Conservation (phyloP, 2,888 invertebrate genomes). For the Hirtodrosophila trivittata region DNA sequence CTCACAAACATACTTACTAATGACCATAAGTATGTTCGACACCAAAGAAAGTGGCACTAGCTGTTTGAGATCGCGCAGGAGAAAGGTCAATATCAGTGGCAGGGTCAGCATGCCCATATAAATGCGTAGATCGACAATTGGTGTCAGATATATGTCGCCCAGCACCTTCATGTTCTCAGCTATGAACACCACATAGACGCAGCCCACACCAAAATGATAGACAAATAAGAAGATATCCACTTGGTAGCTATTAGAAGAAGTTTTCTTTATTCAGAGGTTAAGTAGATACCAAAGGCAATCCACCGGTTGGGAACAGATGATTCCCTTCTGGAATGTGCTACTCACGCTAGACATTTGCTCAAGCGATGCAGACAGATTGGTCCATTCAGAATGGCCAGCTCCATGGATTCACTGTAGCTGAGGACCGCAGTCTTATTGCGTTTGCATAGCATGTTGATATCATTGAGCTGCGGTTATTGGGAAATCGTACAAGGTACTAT, state of each 20-base stretch:
- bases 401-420: slow-evolving; percentile 92
- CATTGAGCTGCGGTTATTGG: slow-evolving; percentile 47
- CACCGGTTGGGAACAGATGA: no score
- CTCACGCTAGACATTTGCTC: slow-evolving; percentile 84
- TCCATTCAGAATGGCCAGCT: slow-evolving; percentile 89
- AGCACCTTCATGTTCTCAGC: slow-evolving; percentile 91
- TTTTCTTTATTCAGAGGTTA: neutral
- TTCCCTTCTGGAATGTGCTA: neutral
- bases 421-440: slow-evolving; percentile 88
- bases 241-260: slow-evolving; percentile 85
- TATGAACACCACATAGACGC: slow-evolving; percentile 97
- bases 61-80: slow-evolving; percentile 90
- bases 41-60: slow-evolving; percentile 95
- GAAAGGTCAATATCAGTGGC: slow-evolving; percentile 88
- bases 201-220: slow-evolving; percentile 97
- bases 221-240: slow-evolving; percentile 91
- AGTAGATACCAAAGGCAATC: no score
- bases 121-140: slow-evolving; percentile 83
- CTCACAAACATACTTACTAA: slow-evolving; percentile 84
- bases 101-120: slow-evolving; percentile 86
- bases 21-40: slow-evolving; percentile 92
- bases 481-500: neutral
- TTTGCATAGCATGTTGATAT: slow-evolving; percentile 83
- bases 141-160: slow-evolving; percentile 85
- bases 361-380: slow-evolving; percentile 87